phyloP scores from a whole-genome alignment of 2,797 vertebrate species.

The Phataginus tricuspis region DNA sequence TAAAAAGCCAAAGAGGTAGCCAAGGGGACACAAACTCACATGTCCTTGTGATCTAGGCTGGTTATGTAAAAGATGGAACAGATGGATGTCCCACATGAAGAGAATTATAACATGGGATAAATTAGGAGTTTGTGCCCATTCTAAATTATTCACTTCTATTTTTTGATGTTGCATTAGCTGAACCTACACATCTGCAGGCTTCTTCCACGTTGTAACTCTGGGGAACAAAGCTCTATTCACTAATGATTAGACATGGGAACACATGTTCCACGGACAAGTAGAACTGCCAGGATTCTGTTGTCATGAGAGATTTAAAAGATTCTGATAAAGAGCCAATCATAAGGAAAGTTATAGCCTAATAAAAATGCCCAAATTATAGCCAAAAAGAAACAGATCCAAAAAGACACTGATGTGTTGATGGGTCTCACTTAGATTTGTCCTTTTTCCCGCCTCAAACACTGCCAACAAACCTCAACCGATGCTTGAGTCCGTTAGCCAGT shows the following conservation, averaged over 20 bases:
- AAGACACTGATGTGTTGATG: background rate
- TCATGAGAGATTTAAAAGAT: background rate
- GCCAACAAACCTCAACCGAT: rapidly evolving
- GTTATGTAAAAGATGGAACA: background rate
- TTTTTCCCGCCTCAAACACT: background rate
- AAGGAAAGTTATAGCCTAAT: background rate
- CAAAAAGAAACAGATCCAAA: background rate
- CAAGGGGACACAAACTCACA: background rate
- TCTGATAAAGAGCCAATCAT: background rate
- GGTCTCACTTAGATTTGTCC: background rate
- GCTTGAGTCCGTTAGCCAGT: background rate
- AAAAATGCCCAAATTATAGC: background rate
- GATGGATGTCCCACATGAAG: background rate
- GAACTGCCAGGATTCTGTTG: background rate
- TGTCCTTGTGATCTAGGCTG: background rate
- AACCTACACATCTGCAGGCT: background rate
- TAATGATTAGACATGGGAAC: background rate
- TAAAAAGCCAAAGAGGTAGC: background rate
- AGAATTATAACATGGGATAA: background rate
- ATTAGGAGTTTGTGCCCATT: background rate
- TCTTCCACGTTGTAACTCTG: background rate
- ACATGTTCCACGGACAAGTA: background rate
- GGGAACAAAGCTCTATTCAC: background rate
- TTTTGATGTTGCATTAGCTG: background rate
- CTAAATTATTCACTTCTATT: background rate